Evolutionary conservation across 2,113 vertebrate species (phyloP), one percentile per base, ranked within the genome.

Genomic region (Diadophis punctatus): DNA sequence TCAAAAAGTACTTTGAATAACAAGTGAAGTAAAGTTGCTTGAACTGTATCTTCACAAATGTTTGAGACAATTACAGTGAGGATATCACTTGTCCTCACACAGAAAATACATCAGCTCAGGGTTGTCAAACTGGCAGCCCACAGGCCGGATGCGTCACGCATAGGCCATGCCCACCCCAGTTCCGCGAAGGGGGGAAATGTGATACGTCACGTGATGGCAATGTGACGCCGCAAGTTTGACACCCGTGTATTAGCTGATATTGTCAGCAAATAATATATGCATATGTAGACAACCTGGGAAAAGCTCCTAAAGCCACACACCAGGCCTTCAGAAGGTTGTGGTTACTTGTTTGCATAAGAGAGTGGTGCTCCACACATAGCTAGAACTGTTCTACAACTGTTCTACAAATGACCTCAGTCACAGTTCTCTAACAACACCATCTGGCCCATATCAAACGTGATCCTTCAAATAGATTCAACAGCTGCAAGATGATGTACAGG

Each of bases 141-240:
- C 58, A 27, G 9, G 58, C 58, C 25, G 25, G 58, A 60, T 60
- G 58, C 1, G 25, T 60, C 58, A 27, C 0, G 1, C 2, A 2
- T 27, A 60, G 25, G 58, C 25, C 58, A 60, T 0, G 9, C 9
- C 58, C 8, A 60, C 25, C 3, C 25, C 9, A 27, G 58, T 3
- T 60, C 25, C 0, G 3, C 1, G 25, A 60, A 60, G 8, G 9
- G 58, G 23, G 9, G 0, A 30, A 60, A 60, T 1, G 3, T 1
- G 25, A 60, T 60, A 60, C 25, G 0, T 60, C 58, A 30, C 9
- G 9, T 60, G 58, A 60, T 10, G 25, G 58, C 58, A 10, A 27
- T 3, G 9, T 60, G 23, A 27, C 1, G 1, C 58, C 9, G 3
- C 3, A 1, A 11, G 58, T 58, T 58, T 58, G 55, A 58, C 23